Evolutionary conservation across 2,797 vertebrate species (phyloP), one percentile per base, ranked within the genome.

Genomic region (Sciurus vulgaris): DNA sequence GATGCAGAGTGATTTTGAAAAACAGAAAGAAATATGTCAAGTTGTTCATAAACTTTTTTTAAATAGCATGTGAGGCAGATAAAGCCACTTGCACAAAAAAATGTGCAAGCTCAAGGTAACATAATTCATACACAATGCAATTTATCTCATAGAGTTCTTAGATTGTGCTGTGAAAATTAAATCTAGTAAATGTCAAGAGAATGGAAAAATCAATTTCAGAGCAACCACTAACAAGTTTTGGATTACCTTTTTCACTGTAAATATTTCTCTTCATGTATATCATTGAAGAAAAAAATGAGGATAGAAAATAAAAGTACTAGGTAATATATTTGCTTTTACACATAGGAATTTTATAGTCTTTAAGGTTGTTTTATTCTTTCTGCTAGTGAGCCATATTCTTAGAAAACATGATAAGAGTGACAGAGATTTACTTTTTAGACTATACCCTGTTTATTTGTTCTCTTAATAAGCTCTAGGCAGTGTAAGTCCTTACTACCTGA

Each of bases 131-230:
- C 93, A 77, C 65, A 94, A 17, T 94, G 49, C 4, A 13, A 92
- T 88, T 95, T 96, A 69, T 93, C 65, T 94, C 85, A 44, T 56
- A 76, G 41, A 84, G 26, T 86, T 91, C 35, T 91, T 91, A 77
- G 65, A 89, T 77, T 87, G 11, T 67, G n/a, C 70, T 87, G 15
- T 90, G 87, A 93, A 93, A 93, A 63, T 97, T 86, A 95, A 96
- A 87, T 73, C 70, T 87, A 83, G 38, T 73, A 97, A 93, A 97
- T 96, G 49, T 33, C 86, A 87, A 83, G 35, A 89, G 41, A 91
- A 95, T 81, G 67, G 70, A 88, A 33, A 89, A 93, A 96, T 92
- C 72, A 91, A 77, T 96, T 97, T 94, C n/a, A 94, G n/a, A 87
- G 51, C 65, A 93, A 92, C 67, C 59, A 86, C 67, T 92, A 95